Percentiles rank a stretch among this genome's conserved stretches.
phyloP scores from a whole-genome alignment of 2,888 invertebrate genomes.

The Archaeoteleia sp. region DNA sequence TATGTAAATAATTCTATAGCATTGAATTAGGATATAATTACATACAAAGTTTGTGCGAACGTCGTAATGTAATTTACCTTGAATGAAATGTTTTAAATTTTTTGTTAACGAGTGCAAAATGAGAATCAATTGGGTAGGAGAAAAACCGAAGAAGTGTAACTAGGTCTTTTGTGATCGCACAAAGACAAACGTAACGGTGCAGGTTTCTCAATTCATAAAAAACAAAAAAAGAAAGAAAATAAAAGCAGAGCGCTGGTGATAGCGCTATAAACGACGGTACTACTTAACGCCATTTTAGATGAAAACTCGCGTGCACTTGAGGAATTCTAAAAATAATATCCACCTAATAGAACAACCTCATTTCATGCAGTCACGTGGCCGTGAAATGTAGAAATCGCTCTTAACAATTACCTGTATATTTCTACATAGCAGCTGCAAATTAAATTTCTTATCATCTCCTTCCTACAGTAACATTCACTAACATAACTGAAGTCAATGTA shows the following conservation, averaged over 20 bases:
- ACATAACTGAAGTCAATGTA: conserved; percentile 42
- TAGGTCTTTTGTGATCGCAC: neutral
- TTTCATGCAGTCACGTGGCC: conserved; percentile 40
- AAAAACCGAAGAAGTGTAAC: neutral
- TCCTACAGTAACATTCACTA: conserved; percentile 38
- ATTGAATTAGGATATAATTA: neutral
- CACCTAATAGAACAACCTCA: conserved; percentile 45
- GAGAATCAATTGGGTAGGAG: too few species aligned
- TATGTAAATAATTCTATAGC: too few species aligned
- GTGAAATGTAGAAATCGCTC: conserved; percentile 45
- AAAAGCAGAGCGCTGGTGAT: conserved; percentile 26
- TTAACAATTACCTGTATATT: conserved; percentile 48
- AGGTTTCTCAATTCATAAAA: neutral
- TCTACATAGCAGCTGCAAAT: conserved; percentile 42
- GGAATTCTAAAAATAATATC: conserved; percentile 41
- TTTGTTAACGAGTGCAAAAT: too few species aligned
- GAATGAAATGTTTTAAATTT: neutral
- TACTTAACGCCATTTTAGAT: conserved; percentile 37
- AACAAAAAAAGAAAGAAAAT: neutral
- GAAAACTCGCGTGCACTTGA: conserved; percentile 49
- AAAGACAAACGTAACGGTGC: neutral
- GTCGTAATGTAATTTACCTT: conserved; percentile 2
- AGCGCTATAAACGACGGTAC: conserved; percentile 39
- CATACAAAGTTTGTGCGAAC: too few species aligned
- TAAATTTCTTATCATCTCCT: conserved; percentile 43